Percentiles rank a stretch among this genome's conserved stretches.
Conservation (phyloP, 2,797 vertebrate genomes). For the Perodicticus potto region DNA sequence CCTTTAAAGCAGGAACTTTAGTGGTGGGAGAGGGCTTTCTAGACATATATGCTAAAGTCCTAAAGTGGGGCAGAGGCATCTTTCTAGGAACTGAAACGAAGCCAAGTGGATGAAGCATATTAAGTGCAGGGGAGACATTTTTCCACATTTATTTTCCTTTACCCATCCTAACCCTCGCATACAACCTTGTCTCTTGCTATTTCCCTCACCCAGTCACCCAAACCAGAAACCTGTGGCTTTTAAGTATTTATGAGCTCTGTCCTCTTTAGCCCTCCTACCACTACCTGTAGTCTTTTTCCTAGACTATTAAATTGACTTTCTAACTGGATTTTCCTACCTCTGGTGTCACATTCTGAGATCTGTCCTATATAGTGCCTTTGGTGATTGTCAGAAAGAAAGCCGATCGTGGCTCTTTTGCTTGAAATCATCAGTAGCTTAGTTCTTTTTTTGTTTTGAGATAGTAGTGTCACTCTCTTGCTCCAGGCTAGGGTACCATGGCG, state of each 20-base stretch:
- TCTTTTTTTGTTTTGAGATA: too few relatives aligned
- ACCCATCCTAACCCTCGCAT: background rate
- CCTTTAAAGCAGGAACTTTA: background rate
- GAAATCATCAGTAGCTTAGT: background rate
- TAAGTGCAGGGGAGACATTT: background rate
- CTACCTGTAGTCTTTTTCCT: background rate
- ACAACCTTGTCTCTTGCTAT: background rate
- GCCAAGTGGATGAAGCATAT: background rate
- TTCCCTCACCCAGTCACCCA: background rate
- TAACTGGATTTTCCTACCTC: background rate
- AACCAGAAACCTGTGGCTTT: background rate
- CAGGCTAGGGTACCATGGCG: too few relatives aligned
- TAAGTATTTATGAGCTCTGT: background rate
- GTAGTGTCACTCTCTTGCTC: too few relatives aligned
- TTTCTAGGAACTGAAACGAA: background rate
- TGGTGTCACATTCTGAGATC: background rate
- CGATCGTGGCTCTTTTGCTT: background rate
- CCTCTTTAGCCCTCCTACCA: background rate
- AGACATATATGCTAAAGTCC: background rate
- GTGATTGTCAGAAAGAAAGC: background rate
- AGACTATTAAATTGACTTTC: background rate
- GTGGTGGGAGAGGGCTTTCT: background rate
- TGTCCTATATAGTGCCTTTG: background rate
- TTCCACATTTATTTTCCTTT: background rate
- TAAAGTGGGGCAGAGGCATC: background rate